Evolutionary conservation across 2,797 vertebrate genomes (phyloP), one percentile per base, ranked within the genome.

Genomic region (Nannoperca australis): DNA sequence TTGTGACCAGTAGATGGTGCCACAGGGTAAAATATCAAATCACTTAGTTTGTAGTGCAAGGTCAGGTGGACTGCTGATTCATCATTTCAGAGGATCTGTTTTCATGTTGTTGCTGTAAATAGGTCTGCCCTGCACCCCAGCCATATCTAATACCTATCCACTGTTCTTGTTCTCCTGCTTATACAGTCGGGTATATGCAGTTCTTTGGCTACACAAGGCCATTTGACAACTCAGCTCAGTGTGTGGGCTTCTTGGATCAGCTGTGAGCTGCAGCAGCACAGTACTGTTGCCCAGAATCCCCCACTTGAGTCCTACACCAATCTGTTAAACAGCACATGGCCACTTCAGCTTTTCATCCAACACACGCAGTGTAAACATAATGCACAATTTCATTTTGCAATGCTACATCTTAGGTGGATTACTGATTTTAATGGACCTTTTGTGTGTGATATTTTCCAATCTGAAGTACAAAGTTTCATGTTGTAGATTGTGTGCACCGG

Each of bases 51-150:
- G 62, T 24, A 49, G 51, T 9, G 64, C 60, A 78, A 72, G 82
- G 78, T 68, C 88, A 83, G 73, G 63, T 70, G 81, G 63, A 86
- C 75, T 84, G 89, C 93, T 84, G 88, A 92, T 84, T 94, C 90
- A 92, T 90, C 92, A 84, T 89, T 92, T 93, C 63, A 77, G 70
- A 71, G 84, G 86, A 94, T 95, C 90, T 82, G 54, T 85, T 93
- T 95, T 95, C 92, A 90, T 82, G 86, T 90, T 77, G 82, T 73
- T 88, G 88, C 94, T 91, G 88, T 92, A 93, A 95, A 94, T 95
- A 93, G 88, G 84, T 85, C 70, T 79, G 72, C 79, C 75, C 78
- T 88, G 53, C 78, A 88, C 64, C 50, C 78, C 65, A 72, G 76
- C 81, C 76, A 78, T 85, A 90, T 92, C 83, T 83, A 83, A 89